Evolutionary conservation across 2,113 vertebrate genomes (phyloP).

Genomic region (Motacilla alba): DNA sequence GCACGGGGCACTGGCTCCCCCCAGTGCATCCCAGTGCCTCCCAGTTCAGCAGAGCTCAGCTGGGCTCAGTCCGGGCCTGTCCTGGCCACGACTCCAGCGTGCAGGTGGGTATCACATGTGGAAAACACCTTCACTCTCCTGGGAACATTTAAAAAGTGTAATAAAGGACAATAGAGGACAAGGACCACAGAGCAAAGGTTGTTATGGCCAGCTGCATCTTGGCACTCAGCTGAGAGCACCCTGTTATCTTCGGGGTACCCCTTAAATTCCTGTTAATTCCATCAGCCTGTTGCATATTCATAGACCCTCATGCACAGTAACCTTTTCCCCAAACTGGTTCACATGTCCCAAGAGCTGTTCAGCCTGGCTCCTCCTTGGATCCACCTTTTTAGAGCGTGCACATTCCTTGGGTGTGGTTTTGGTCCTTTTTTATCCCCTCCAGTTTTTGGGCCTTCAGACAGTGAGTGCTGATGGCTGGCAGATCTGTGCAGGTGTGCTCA

Average conservation of each 20-base stretch:
- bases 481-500: background rate
- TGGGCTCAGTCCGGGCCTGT: background rate
- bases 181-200: background rate
- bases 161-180: background rate
- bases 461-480: background rate
- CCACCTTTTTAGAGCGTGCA: background rate
- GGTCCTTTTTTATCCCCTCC: background rate
- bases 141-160: background rate
- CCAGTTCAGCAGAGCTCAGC: background rate
- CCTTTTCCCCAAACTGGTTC: background rate
- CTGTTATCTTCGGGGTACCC: background rate
- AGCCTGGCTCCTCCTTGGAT: background rate
- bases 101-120: background rate
- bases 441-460: background rate
- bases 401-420: background rate
- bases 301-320: background rate
- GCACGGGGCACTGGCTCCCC: background rate
- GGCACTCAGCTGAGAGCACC: background rate
- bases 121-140: background rate
- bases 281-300: background rate
- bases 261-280: background rate
- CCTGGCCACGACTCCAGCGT: rapidly evolving
- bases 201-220: too few species aligned
- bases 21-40: background rate
- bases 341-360: background rate